Base-by-base conservation (phyloP, 2,888 invertebrate species). In the Calameuta filiformis region DNA sequence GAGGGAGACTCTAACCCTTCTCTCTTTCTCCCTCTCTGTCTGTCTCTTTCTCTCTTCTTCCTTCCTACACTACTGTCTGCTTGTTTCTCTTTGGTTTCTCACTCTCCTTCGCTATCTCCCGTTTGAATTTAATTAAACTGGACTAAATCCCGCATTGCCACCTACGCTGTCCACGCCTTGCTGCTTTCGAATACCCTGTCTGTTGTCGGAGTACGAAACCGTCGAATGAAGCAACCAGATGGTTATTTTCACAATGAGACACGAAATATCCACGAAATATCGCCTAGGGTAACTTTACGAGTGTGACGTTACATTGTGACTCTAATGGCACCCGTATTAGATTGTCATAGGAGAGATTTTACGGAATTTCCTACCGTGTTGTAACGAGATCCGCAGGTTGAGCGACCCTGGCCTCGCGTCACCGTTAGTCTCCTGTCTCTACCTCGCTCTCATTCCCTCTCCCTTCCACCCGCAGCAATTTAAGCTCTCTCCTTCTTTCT, bases 341-440 rank as follows among this genome's bases (percentile, higher is more conserved):
- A 56, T 56, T 56, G 56, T 56, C 23, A 56, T 12, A 56, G 56
- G 9, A 56, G 15, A 56, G 23, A 56, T 23, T 56, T 23, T 23
- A 56, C 56, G 9, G 2, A 15, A 56, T 23, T 23, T 56, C 23
- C 56, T 56, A 56, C 1, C 0, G 23, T 9, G 9, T 56, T 23
- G 56, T 56, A 56, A 56, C 23, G 33, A 73, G 75, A 78, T 73
- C 78, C 78, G 30, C 56, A 34, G 68, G 76, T 78, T 78, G 78
- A 76, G 71, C 71, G 71, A 71, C 71, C 56, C 56, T 56, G 56
- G 56, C 69, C 81, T 80, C 82, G 85, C 89, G 89, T 89, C 90
- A 89, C 88, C 88, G 89, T 88, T 89, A 88, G 85, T 83, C 85
- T 87, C 87, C 85, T 84, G 83, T 84, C 84, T 85, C 84, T 83